A percentile compares a stretch with the other conserved stretches of the same genome.
These are phyloP conservation scores for Beris chalybata DNA, from an alignment of 2,888 invertebrate species.

Conservation along the genomic window DNA sequence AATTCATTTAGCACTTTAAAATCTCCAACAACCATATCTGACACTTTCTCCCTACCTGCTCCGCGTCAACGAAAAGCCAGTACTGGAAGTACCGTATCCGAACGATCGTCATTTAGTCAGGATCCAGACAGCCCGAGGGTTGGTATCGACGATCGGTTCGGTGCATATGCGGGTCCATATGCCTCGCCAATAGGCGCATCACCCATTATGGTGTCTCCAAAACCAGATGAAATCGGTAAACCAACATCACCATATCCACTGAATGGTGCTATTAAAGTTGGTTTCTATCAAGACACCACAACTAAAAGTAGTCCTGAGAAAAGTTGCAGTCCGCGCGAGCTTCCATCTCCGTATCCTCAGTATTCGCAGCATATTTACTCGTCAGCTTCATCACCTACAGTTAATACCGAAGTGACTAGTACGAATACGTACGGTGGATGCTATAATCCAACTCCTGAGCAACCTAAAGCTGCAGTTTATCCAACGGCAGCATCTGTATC, in stretches of 20 bases:
- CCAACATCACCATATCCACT: constrained; percentile 68
- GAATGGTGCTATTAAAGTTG: constrained; percentile 83
- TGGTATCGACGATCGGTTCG: constrained; percentile 63
- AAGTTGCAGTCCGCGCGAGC: constrained; percentile 78
- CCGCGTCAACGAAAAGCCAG: constrained; percentile 70
- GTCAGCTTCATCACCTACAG: constrained; percentile 60
- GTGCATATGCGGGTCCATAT: constrained; percentile 70
- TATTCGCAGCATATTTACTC: constrained; percentile 64
- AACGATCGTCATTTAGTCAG: constrained; percentile 77
- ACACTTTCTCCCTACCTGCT: constrained; percentile 52
- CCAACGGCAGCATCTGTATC: constrained; percentile 42
- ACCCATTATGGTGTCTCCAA: constrained; percentile 72
- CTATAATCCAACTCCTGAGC: constrained; percentile 46
- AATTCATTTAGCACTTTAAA: constrained; percentile 46
- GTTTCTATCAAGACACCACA: constrained; percentile 88
- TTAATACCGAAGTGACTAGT: constrained; percentile 51
- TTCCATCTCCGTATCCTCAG: constrained; percentile 63
- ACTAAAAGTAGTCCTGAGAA: constrained; percentile 83
- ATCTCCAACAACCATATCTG: constrained; percentile 42
- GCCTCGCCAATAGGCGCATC: constrained; percentile 73
- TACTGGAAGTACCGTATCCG: constrained; percentile 78
- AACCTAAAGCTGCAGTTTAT: constrained; percentile 48
- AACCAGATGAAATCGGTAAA: constrained; percentile 67
- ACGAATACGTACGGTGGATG: constrained; percentile 53
- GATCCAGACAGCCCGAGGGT: constrained; percentile 73